These are phyloP conservation scores for Drosophila kanekoi DNA, from an alignment of 2,888 invertebrate genomes.

Conservation along the genomic window DNA sequence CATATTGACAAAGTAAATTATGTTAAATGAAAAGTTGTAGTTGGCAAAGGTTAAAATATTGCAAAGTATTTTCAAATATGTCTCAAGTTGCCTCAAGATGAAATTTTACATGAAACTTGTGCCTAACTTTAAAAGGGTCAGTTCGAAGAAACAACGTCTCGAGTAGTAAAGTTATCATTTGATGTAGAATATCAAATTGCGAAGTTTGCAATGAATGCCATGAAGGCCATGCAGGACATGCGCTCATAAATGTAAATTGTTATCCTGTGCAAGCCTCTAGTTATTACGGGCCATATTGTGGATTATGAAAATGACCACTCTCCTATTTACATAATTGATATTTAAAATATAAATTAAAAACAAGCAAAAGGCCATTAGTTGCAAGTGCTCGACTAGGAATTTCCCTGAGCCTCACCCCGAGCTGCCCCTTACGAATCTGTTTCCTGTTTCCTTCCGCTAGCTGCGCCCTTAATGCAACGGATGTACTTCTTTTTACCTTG, in stretches of 20 bases:
- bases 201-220: no score
- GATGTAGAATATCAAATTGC: neutral
- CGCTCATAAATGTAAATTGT: constrained; percentile 58
- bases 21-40: constrained; percentile 6
- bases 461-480: no score
- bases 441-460: no score
- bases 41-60: no score
- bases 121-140: neutral
- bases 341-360: constrained; percentile 65
- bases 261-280: constrained; percentile 24
- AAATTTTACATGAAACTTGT: constrained; percentile 11
- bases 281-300: constrained; percentile 37
- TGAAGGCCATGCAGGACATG: constrained; percentile 8
- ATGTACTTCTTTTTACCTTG: no score
- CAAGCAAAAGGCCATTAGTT: no score
- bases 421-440: no score
- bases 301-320: constrained; percentile 64
- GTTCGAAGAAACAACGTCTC: neutral
- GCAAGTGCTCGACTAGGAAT: no score
- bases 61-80: no score
- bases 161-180: constrained; percentile 1
- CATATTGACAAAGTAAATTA: constrained; percentile 2
- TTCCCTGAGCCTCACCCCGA: no score
- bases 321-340: constrained; percentile 76
- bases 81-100: neutral